Conservation (phyloP, 1,140 invertebrate genomes). For the Rhagoletis zephyria region DNA sequence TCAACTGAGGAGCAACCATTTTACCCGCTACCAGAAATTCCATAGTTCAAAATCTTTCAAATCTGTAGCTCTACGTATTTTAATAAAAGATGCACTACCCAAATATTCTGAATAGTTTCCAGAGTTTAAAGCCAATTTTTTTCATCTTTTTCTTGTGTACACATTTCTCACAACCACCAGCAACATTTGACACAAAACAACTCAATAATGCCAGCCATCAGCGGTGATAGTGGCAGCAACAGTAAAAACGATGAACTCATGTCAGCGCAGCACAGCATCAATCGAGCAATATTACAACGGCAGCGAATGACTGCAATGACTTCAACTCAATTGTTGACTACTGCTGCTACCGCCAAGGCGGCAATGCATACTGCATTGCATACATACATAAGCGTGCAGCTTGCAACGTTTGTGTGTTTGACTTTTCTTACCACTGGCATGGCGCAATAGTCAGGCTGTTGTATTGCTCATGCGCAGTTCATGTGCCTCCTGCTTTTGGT, state of each 20-base stretch:
- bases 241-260: conserved; percentile 25
- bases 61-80: no score
- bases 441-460: not conserved
- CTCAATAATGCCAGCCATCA: conserved; percentile 44
- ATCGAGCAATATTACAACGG: conserved; percentile 2
- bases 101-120: no score
- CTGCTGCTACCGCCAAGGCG: not conserved
- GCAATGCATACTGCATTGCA: not conserved
- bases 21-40: no score
- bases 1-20: no score
- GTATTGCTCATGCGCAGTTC: conserved; percentile 12
- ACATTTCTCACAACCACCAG: not conserved
- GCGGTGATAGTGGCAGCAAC: not conserved
- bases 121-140: no score
- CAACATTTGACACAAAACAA: conserved; percentile 36
- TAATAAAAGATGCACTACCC: no score
- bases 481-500: not conserved
- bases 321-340: conserved; percentile 1
- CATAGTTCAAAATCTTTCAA: no score
- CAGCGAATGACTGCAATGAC: not conserved
- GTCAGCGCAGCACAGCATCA: conserved; percentile 32
- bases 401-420: no score
- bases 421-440: no score
- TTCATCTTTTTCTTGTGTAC: no score
- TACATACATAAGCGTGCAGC: no score